Percentiles rank a stretch among this genome's conserved stretches.
Evolutionary conservation across 2,113 vertebrate species (phyloP).

Genomic region (Menidia beryllina): DNA sequence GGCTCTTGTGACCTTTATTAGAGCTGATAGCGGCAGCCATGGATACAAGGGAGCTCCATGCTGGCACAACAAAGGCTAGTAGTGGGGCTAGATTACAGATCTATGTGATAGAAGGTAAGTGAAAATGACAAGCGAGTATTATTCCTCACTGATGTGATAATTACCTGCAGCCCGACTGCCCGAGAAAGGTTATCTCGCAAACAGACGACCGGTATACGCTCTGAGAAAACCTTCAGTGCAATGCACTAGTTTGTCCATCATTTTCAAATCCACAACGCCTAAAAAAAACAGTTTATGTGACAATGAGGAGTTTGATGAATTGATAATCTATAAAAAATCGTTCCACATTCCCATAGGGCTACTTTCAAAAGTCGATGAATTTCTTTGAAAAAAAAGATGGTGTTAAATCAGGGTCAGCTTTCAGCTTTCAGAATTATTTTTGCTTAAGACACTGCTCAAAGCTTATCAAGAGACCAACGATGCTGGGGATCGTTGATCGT

Average conservation of each 20-base stretch:
- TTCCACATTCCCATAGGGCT: background rate
- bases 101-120: conserved; percentile 55
- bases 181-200: conserved; percentile 65
- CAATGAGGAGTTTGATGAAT: background rate
- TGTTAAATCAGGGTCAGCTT: conserved; percentile 23
- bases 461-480: conserved; percentile 8
- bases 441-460: conserved; percentile 3
- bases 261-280: conserved; percentile 13
- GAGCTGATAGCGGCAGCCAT: conserved; percentile 63
- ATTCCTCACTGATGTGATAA: conserved; percentile 60
- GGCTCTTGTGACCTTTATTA: conserved; percentile 72
- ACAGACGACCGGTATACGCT: conserved; percentile 29
- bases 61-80: conserved; percentile 60
- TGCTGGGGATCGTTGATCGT: conserved; percentile 24
- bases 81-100: conserved; percentile 62
- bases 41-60: conserved; percentile 51
- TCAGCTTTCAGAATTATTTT: background rate
- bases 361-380: background rate
- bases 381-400: conserved; percentile 14
- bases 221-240: conserved; percentile 44
- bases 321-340: conserved; percentile 10
- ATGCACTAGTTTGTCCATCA: background rate
- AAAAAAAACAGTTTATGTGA: conserved; percentile 5
- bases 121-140: conserved; percentile 58
- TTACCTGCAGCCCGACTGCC: conserved; percentile 47